phyloP scores from a whole-genome alignment of 1,140 invertebrate species.

The Palaemon carinicauda region DNA sequence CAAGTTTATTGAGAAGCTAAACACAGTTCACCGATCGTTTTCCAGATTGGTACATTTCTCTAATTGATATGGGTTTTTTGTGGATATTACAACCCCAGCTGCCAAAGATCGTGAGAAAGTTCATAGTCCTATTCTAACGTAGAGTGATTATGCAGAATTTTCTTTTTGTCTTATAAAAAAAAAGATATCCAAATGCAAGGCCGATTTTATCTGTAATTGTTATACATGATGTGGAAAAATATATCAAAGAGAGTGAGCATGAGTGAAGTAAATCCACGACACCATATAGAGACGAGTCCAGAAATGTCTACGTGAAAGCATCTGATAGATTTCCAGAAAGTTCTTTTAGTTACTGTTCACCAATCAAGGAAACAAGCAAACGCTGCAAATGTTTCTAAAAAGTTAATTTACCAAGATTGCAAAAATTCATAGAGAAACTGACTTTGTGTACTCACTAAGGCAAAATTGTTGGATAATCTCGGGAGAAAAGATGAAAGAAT shows the following conservation, averaged over 20 bases:
- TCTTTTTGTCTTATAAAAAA: not conserved
- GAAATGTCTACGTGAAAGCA: conserved; percentile 5
- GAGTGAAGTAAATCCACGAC: too few relatives aligned
- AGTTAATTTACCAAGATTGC: not conserved
- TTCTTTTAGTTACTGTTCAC: not conserved
- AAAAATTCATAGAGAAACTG: conserved; percentile 4
- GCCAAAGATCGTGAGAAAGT: not conserved
- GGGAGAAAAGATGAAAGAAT: not conserved
- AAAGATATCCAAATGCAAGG: not conserved
- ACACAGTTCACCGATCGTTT: not conserved
- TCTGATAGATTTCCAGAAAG: not conserved
- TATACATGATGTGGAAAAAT: not conserved
- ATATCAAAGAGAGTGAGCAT: conserved; percentile 11
- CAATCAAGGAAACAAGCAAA: conserved; percentile 13
- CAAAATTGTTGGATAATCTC: too few relatives aligned
- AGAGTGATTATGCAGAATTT: not conserved
- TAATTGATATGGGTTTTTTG: not conserved
- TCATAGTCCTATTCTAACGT: not conserved
- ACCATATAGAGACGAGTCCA: not conserved
- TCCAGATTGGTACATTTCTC: conserved; percentile 10
- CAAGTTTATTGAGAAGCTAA: conserved; percentile 5
- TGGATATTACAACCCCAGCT: not conserved
- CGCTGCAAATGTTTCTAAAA: not conserved
- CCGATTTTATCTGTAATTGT: not conserved
- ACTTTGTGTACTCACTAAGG: conserved; percentile 1